Percentiles rank a stretch among this genome's conserved stretches.
These are phyloP conservation scores for Monodelphis domestica DNA, from an alignment of 2,797 vertebrate genomes.

Conservation along the genomic window DNA sequence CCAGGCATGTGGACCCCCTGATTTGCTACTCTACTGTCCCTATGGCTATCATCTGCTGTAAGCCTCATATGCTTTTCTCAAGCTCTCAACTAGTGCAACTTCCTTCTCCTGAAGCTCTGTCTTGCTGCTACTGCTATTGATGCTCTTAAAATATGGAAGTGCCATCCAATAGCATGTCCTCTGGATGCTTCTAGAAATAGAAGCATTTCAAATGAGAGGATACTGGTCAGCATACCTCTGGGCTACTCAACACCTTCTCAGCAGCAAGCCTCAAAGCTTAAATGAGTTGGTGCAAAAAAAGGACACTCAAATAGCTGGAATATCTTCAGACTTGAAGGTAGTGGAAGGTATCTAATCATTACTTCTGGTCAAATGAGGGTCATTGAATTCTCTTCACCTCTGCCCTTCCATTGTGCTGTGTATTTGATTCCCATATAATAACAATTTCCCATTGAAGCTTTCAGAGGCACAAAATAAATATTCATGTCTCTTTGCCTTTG, in stretches of 20 bases:
- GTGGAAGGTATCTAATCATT: neutral
- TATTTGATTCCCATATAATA: neutral
- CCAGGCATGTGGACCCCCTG: no score
- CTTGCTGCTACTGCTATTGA: neutral
- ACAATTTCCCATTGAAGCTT: neutral
- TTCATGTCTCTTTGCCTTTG: neutral
- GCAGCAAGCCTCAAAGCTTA: neutral
- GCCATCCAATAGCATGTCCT: neutral
- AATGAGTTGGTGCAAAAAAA: neutral
- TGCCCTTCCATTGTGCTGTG: neutral
- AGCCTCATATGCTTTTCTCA: neutral
- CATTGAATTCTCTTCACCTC: neutral
- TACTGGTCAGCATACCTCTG: neutral
- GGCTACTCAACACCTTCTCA: neutral
- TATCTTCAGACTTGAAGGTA: neutral
- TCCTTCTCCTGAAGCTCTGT: neutral
- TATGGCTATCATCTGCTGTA: neutral
- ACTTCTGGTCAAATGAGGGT: neutral
- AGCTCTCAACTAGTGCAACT: neutral
- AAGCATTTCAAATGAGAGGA: neutral
- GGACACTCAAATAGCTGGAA: no score
- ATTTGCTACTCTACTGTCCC: neutral
- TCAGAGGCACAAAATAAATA: neutral
- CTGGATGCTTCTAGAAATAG: neutral
- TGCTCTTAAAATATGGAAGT: neutral